A percentile compares a stretch with the other conserved stretches of the same genome.
Evolutionary conservation across 1,140 invertebrate genomes (phyloP).

Genomic region (Bathynomus jamesi): DNA sequence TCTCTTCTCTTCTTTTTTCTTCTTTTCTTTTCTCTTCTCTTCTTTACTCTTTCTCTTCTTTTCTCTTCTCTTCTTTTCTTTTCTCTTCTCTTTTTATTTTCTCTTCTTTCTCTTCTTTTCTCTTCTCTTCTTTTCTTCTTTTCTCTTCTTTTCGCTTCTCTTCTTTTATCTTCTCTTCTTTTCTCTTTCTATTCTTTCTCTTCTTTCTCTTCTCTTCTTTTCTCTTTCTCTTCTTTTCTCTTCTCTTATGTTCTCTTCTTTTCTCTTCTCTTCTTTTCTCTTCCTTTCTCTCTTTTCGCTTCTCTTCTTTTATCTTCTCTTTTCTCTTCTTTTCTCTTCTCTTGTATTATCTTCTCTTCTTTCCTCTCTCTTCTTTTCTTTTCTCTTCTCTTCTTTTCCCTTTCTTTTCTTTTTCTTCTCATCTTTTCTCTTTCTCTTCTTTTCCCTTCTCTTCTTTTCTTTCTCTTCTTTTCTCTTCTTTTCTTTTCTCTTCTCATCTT

Average conservation of each 20-base stretch:
- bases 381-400: background rate
- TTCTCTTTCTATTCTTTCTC: background rate
- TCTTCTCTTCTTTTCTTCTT: background rate
- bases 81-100: background rate
- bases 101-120: background rate
- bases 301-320: background rate
- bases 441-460: background rate
- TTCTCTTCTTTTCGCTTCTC: background rate
- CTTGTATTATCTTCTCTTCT: background rate
- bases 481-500: background rate
- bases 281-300: background rate
- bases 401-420: background rate
- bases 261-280: background rate
- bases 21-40: background rate
- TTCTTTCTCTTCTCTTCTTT: background rate
- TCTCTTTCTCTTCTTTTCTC: background rate
- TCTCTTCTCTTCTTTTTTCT: background rate
- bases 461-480: background rate
- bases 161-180: background rate
- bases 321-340: background rate
- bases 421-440: background rate
- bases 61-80: background rate
- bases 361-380: background rate
- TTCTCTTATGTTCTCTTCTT: background rate
- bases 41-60: background rate